Evolutionary conservation across 2,888 invertebrate species (phyloP).

Genomic region (Meandrusa payeni): DNA sequence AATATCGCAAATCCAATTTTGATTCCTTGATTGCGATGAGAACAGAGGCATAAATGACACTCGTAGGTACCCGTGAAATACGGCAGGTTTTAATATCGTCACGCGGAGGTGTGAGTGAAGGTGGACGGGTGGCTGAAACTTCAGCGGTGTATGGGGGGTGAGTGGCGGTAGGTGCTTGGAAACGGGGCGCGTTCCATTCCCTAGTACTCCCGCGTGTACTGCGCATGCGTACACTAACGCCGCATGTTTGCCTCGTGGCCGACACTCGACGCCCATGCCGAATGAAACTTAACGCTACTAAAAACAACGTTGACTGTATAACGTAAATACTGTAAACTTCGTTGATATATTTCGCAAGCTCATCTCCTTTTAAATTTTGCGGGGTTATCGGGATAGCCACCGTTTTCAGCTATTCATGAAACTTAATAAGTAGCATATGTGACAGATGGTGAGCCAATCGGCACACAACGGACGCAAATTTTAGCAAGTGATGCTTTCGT

Average conservation of each 20-base stretch:
- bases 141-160: constrained; percentile 25
- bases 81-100: constrained; percentile 59
- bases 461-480: too few relatives aligned
- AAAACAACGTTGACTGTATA: constrained; percentile 13
- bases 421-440: too few relatives aligned
- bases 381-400: too few relatives aligned
- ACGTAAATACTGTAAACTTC: constrained; percentile 3
- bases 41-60: constrained; percentile 54
- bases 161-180: constrained; percentile 24
- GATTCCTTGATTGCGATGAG: constrained; percentile 54
- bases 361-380: too few relatives aligned
- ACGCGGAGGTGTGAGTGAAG: constrained; percentile 45
- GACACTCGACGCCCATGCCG: constrained; percentile 34
- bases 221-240: constrained; percentile 68
- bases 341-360: too few relatives aligned
- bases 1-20: constrained; percentile 51
- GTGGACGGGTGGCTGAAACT: constrained; percentile 28
- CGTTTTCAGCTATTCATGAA: too few relatives aligned
- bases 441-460: too few relatives aligned
- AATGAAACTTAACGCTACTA: constrained; percentile 27
- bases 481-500: too few relatives aligned
- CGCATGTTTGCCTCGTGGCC: constrained; percentile 70
- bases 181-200: constrained; percentile 27
- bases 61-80: constrained; percentile 58
- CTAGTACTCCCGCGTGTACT: constrained; percentile 31